phyloP scores from a whole-genome alignment of 1,140 invertebrate genomes.

The Oreohelix idahoensis region DNA sequence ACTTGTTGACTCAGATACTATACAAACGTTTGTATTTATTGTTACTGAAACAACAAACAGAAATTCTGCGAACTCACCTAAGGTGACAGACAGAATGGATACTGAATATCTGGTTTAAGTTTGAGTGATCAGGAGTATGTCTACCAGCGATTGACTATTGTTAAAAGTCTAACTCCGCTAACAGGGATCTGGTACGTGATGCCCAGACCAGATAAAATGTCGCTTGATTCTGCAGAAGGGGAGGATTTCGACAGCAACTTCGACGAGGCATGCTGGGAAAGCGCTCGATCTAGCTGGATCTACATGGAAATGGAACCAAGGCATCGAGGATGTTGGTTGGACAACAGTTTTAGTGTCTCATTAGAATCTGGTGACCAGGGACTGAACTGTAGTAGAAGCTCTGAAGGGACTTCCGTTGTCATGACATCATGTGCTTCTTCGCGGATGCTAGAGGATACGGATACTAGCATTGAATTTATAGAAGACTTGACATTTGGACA shows the following conservation, averaged over 20 bases:
- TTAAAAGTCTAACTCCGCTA: background rate
- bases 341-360: constrained; percentile 3
- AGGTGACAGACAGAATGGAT: too few relatives aligned
- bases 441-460: background rate
- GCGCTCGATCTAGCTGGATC: constrained; percentile 53
- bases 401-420: background rate
- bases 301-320: constrained; percentile 49
- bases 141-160: background rate
- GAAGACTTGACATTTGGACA: background rate
- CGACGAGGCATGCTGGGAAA: constrained; percentile 41
- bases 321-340: background rate
- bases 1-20: too few relatives aligned
- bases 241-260: background rate
- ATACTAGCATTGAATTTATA: background rate
- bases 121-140: too few relatives aligned
- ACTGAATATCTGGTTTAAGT: too few relatives aligned
- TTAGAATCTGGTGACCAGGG: background rate
- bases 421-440: background rate
- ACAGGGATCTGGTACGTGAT: background rate
- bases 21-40: too few relatives aligned
- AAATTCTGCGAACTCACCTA: too few relatives aligned
- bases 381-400: background rate
- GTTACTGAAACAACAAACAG: too few relatives aligned
- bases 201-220: background rate
- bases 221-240: background rate